Evolutionary conservation across 1,140 invertebrate genomes (phyloP).

Genomic region (Drosophila bocqueti): DNA sequence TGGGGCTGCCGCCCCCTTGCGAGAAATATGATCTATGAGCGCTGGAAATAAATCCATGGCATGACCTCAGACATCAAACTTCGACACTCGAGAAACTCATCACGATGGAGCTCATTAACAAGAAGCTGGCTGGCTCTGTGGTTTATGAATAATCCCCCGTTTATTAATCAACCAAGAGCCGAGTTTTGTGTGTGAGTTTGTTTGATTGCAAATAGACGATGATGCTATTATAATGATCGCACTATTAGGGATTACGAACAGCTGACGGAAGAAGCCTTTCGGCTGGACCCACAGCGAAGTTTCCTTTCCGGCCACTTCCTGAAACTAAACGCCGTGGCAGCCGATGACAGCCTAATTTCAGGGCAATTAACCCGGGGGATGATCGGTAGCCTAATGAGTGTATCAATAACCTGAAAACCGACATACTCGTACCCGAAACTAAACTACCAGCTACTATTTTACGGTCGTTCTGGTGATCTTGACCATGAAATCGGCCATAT

Average conservation of each 20-base stretch:
- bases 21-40: constrained; percentile 72
- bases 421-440: constrained; percentile 6
- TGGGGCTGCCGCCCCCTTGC: constrained; percentile 63
- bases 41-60: constrained; percentile 79
- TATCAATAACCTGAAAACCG: constrained; percentile 50
- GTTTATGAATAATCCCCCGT: constrained; percentile 76
- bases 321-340: constrained; percentile 29
- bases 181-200: constrained; percentile 15
- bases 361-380: constrained; percentile 47
- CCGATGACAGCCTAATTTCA: constrained; percentile 65
- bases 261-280: constrained; percentile 51
- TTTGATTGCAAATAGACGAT: constrained; percentile 77
- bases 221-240: constrained; percentile 80
- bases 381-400: constrained; percentile 62
- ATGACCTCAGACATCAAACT: constrained; percentile 82
- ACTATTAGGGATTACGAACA: constrained; percentile 68
- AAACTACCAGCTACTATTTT: constrained; percentile 26
- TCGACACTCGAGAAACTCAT: constrained; percentile 71
- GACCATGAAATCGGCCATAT: constrained; percentile 53
- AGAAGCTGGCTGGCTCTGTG: constrained; percentile 70
- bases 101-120: constrained; percentile 77
- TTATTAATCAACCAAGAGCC: constrained; percentile 72
- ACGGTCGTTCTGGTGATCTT: constrained; percentile 25
- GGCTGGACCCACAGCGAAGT: constrained; percentile 14
- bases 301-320: constrained; percentile 23